Conservation (phyloP, 2,797 vertebrate genomes). For the Myiotriccus ornatus region DNA sequence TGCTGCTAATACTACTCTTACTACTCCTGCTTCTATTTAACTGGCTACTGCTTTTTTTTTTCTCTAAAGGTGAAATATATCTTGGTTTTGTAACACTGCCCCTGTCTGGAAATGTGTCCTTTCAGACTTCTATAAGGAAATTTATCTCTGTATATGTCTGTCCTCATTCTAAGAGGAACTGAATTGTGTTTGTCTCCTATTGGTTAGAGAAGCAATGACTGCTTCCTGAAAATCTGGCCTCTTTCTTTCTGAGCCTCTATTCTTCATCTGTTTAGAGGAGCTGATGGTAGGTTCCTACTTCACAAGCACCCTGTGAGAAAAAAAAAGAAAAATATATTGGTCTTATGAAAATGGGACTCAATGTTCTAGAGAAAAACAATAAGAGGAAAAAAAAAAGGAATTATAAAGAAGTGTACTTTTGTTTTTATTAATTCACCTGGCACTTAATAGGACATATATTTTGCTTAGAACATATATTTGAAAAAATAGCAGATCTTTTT, state of each 20-base stretch:
- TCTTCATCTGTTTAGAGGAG: background rate
- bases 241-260: background rate
- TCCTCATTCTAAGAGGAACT: background rate
- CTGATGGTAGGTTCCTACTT: background rate
- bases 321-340: background rate
- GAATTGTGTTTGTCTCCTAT: accelerated
- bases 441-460: background rate
- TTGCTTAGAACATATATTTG: background rate
- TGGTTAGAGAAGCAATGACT: background rate
- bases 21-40: background rate
- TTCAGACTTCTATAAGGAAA: background rate
- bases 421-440: background rate
- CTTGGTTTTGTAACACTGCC: background rate
- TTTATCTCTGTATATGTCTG: background rate
- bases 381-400: background rate
- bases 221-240: background rate
- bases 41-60: background rate
- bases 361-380: background rate
- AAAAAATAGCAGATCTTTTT: background rate
- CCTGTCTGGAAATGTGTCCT: background rate
- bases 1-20: accelerated
- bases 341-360: background rate
- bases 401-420: background rate
- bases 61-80: background rate
- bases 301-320: background rate